A percentile compares a stretch with the other conserved stretches of the same genome.
These are phyloP conservation scores for Semaprochilodus insignis DNA, from an alignment of 2,797 vertebrate species.

Conservation along the genomic window DNA sequence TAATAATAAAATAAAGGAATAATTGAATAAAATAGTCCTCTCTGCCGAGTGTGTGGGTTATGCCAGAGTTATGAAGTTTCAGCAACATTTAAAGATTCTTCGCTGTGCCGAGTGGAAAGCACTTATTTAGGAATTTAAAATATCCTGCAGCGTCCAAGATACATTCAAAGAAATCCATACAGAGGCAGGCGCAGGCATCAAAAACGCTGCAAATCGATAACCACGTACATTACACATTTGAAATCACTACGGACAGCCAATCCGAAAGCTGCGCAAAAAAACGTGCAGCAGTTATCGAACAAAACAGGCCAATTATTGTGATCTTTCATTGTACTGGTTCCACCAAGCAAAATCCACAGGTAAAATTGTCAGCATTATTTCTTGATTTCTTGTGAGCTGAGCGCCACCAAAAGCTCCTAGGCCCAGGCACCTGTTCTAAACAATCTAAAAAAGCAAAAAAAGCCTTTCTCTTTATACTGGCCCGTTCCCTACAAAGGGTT, in stretches of 20 bases:
- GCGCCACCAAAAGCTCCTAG: slow-evolving; percentile 52
- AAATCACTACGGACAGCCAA: background rate
- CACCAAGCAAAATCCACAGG: slow-evolving; percentile 12
- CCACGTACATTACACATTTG: slow-evolving; percentile 13
- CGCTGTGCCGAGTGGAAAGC: slow-evolving; percentile 5
- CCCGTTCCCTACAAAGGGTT: slow-evolving; percentile 86
- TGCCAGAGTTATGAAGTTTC: slow-evolving; percentile 15
- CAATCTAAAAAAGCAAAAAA: slow-evolving; percentile 56
- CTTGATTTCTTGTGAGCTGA: slow-evolving; percentile 33
- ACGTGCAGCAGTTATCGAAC: slow-evolving; percentile 5
- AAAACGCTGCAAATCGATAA: slow-evolving; percentile 8
- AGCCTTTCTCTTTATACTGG: slow-evolving; percentile 70
- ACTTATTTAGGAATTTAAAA: slow-evolving; percentile 23
- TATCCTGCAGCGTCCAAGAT: slow-evolving; percentile 19
- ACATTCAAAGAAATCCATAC: slow-evolving; percentile 9
- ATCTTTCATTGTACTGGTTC: slow-evolving; percentile 18
- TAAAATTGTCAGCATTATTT: slow-evolving; percentile 35
- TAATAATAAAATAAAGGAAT: background rate
- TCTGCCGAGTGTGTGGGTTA: slow-evolving; percentile 13
- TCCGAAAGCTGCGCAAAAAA: background rate
- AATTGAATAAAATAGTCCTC: background rate
- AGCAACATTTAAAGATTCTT: slow-evolving; percentile 3
- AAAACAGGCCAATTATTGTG: slow-evolving; percentile 27
- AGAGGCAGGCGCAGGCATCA: slow-evolving; percentile 25
- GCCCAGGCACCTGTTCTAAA: slow-evolving; percentile 67